phyloP scores from a whole-genome alignment of 2,113 vertebrate genomes.

The Notothenia coriiceps region DNA sequence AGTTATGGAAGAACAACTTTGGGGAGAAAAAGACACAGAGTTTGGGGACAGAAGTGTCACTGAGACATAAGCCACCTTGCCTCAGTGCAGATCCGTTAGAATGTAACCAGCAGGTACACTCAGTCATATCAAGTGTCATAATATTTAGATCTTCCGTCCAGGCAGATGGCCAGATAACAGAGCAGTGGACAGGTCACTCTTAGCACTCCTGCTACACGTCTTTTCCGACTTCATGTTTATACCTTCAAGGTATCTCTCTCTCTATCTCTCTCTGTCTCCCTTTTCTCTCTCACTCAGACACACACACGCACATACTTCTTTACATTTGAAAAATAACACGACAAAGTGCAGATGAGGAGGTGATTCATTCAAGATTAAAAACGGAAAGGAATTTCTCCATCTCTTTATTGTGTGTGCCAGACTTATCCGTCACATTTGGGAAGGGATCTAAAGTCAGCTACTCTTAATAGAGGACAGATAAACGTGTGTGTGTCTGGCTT shows the following conservation, averaged over 20 bases:
- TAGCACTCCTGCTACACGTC: constrained; percentile 21
- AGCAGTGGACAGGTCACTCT: constrained; percentile 53
- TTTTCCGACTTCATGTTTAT: constrained; percentile 74
- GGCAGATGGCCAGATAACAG: constrained; percentile 75
- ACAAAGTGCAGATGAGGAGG: constrained; percentile 35
- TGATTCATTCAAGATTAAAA: constrained; percentile 41
- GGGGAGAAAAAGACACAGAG: constrained; percentile 39
- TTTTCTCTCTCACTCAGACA: background rate
- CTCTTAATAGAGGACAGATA: constrained; percentile 62
- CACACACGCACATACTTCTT: background rate
- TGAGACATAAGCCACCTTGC: constrained; percentile 73
- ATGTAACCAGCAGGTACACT: constrained; percentile 78
- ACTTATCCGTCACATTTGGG: constrained; percentile 43
- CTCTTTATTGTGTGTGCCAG: constrained; percentile 40
- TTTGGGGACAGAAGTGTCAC: constrained; percentile 67
- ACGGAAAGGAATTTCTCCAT: constrained; percentile 46
- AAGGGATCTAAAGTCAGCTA: constrained; percentile 54
- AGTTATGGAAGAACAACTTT: constrained; percentile 41
- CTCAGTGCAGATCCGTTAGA: constrained; percentile 68
- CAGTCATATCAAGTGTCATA: constrained; percentile 83
- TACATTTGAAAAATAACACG: background rate
- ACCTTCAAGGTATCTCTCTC: constrained; percentile 21
- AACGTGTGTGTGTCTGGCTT: constrained; percentile 68
- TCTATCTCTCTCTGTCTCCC: background rate
- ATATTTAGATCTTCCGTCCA: constrained; percentile 82